These are phyloP conservation scores for Calonectris borealis DNA, from an alignment of 2,113 vertebrate species.

Conservation along the genomic window DNA sequence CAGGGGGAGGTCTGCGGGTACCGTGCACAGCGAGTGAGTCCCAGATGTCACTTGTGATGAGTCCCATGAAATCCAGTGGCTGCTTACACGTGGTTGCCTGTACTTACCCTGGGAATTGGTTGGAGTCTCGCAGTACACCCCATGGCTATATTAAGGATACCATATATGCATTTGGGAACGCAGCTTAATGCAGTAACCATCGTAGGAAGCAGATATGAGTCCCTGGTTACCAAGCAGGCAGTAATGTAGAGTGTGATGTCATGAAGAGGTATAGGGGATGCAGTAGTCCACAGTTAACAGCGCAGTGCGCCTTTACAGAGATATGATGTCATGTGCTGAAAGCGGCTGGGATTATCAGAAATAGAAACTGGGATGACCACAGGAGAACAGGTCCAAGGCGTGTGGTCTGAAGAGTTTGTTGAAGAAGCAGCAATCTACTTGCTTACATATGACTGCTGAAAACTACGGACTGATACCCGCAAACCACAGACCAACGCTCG, in stretches of 20 bases:
- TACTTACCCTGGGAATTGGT: not conserved
- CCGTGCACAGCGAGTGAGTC: fast-evolving
- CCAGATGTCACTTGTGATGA: not conserved
- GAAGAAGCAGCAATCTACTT: not conserved
- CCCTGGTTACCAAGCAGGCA: not conserved
- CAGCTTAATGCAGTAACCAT: not conserved
- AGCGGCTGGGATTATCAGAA: not conserved
- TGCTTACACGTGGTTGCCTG: not conserved
- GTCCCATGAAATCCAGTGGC: not conserved
- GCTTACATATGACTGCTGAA: not conserved
- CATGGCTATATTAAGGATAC: not conserved
- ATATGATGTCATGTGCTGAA: not conserved
- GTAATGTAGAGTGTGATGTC: not conserved
- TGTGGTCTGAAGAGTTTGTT: not conserved
- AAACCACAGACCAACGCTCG: not conserved
- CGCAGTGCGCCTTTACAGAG: not conserved
- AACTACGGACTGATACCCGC: not conserved
- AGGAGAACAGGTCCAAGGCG: not conserved
- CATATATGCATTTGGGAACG: not conserved
- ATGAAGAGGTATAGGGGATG: not conserved
- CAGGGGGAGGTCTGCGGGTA: not conserved
- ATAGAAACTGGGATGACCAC: not conserved
- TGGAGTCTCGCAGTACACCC: not conserved
- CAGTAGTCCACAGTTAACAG: not conserved
- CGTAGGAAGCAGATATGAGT: not conserved